A percentile compares a stretch with the other conserved stretches of the same genome.
These are phyloP conservation scores for Rambutsinella grinnellia DNA, from an alignment of 2,888 invertebrate genomes.

Conservation along the genomic window DNA sequence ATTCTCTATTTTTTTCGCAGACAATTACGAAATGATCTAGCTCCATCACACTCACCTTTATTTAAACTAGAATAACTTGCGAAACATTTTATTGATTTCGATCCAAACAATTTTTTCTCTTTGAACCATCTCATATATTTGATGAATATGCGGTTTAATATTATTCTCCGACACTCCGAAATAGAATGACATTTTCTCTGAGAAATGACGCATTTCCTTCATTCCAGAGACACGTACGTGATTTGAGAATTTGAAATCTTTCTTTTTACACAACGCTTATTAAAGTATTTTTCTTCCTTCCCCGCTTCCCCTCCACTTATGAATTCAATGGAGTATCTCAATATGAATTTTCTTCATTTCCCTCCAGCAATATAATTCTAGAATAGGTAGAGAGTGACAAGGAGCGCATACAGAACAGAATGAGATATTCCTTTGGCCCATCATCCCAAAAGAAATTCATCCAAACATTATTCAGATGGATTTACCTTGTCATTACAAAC, in stretches of 20 bases:
- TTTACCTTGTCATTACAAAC: no score
- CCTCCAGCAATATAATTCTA: not conserved
- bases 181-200: no score
- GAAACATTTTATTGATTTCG: no score
- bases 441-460: no score
- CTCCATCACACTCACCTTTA: slow-evolving; percentile 3
- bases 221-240: slow-evolving; percentile 33
- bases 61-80: no score
- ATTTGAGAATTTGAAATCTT: slow-evolving; percentile 42
- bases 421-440: no score
- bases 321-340: not conserved
- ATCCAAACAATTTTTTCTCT: no score
- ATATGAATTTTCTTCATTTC: not conserved
- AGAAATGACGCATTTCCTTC: slow-evolving; percentile 36
- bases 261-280: slow-evolving; percentile 48
- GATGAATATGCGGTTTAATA: no score
- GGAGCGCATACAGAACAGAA: not conserved
- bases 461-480: no score
- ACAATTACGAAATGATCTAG: not conserved
- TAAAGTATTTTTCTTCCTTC: slow-evolving; percentile 40
- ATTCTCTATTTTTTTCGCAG: not conserved
- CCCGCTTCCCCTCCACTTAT: not conserved
- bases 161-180: no score
- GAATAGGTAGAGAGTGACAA: not conserved
- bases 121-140: no score